Conservation (phyloP, 2,797 vertebrate species). For the Tragelaphus eurycerus region DNA sequence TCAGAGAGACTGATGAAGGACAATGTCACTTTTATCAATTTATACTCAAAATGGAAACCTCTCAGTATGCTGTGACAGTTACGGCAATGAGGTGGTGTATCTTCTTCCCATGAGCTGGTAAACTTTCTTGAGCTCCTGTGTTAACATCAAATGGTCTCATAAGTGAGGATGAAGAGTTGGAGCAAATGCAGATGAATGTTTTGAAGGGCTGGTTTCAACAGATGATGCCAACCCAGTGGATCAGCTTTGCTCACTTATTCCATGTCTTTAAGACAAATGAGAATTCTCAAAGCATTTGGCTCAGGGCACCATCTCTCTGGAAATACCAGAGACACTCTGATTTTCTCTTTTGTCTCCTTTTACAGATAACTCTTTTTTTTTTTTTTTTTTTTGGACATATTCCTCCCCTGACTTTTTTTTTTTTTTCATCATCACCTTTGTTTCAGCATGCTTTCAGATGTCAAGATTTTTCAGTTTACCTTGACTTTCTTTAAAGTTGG, state of each 20-base stretch:
- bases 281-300: not conserved
- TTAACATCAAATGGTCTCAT: not conserved
- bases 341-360: not conserved
- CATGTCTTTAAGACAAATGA: not conserved
- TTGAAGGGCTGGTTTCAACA: not conserved
- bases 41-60: not conserved
- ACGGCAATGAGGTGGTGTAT: not conserved
- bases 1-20: conserved; percentile 3
- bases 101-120: not conserved
- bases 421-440: not conserved
- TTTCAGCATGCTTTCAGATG: not conserved
- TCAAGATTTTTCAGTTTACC: not conserved
- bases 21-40: not conserved
- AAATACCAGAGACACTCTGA: not conserved
- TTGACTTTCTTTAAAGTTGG: not conserved
- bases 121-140: not conserved
- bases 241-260: not conserved
- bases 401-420: not conserved
- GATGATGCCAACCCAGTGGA: not conserved
- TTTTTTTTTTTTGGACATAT: not conserved
- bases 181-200: not conserved
- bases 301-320: not conserved
- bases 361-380: not conserved
- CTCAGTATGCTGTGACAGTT: not conserved
- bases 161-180: not conserved